Percentiles rank a stretch among this genome's conserved stretches.
Evolutionary conservation across 1,140 invertebrate species (phyloP).

Genomic region (Drosophila sturtevanti): DNA sequence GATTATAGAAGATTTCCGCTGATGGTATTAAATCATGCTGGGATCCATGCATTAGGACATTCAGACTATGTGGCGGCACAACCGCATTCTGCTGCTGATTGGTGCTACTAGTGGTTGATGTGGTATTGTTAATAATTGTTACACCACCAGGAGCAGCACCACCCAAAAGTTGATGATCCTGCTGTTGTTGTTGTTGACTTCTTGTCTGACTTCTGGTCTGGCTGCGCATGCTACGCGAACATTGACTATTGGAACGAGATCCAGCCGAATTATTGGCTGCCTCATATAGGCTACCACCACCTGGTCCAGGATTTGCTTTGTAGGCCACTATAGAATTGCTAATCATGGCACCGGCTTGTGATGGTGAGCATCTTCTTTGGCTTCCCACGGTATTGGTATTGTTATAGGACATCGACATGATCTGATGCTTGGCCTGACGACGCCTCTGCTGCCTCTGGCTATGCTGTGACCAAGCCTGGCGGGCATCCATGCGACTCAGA

Average conservation of each 20-base stretch:
- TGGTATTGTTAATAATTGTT: conserved; percentile 67
- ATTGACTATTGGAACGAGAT: conserved; percentile 86
- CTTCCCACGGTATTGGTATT: conserved; percentile 35
- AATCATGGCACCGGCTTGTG: conserved; percentile 45
- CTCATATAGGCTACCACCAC: conserved; percentile 61
- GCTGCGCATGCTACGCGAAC: conserved; percentile 83
- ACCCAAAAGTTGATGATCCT: conserved; percentile 7
- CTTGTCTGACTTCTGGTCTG: conserved; percentile 61
- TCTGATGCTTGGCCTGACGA: conserved; percentile 82
- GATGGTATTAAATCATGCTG: conserved; percentile 77
- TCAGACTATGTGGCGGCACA: conserved; percentile 86
- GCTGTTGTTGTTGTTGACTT: conserved; percentile 60
- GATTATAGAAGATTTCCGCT: conserved; percentile 95
- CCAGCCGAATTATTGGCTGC: conserved; percentile 83
- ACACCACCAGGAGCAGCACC: conserved; percentile 19
- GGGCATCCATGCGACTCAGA: conserved; percentile 91
- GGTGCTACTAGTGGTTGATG: conserved; percentile 19
- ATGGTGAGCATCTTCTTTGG: background rate
- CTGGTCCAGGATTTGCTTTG: conserved; percentile 49
- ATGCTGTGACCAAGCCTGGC: conserved; percentile 87
- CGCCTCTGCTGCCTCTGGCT: conserved; percentile 84
- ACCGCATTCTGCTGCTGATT: conserved; percentile 78
- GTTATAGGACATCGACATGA: conserved; percentile 51
- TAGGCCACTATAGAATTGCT: conserved; percentile 72
- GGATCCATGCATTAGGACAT: conserved; percentile 76